phyloP scores from a whole-genome alignment of 2,797 vertebrate genomes.

The Pitangus sulphuratus region DNA sequence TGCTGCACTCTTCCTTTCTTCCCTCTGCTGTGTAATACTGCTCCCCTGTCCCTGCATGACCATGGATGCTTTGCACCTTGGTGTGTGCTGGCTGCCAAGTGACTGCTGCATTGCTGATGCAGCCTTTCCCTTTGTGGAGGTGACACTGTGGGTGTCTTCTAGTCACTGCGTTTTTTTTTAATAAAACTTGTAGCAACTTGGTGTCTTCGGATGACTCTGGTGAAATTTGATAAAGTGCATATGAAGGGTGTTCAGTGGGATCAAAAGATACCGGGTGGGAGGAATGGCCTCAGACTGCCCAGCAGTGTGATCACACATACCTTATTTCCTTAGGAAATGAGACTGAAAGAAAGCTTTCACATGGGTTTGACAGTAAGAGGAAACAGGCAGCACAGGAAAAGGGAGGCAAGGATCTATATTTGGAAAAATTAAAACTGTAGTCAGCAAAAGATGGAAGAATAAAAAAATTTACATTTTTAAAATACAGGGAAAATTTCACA shows the following conservation, averaged over 20 bases:
- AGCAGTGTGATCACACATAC: background rate
- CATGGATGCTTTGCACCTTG: background rate
- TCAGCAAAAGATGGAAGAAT: background rate
- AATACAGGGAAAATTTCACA: background rate
- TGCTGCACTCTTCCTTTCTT: background rate
- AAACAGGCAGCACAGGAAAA: conserved; percentile 8
- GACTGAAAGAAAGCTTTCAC: background rate
- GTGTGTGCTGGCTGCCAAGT: background rate
- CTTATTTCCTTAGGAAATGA: conserved; percentile 38
- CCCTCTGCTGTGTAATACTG: background rate
- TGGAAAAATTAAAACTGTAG: background rate
- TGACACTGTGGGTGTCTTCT: background rate
- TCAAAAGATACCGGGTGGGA: background rate
- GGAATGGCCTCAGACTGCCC: background rate
- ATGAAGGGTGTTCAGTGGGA: background rate
- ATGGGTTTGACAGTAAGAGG: background rate
- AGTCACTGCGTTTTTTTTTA: background rate
- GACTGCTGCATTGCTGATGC: background rate
- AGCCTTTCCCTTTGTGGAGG: background rate
- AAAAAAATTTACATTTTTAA: background rate
- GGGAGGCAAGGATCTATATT: background rate
- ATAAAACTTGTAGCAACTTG: background rate
- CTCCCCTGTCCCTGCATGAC: background rate
- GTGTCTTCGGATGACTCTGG: background rate
- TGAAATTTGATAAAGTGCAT: background rate